phyloP scores from a whole-genome alignment of 2,888 invertebrate genomes.

The Salticus scenicus region DNA sequence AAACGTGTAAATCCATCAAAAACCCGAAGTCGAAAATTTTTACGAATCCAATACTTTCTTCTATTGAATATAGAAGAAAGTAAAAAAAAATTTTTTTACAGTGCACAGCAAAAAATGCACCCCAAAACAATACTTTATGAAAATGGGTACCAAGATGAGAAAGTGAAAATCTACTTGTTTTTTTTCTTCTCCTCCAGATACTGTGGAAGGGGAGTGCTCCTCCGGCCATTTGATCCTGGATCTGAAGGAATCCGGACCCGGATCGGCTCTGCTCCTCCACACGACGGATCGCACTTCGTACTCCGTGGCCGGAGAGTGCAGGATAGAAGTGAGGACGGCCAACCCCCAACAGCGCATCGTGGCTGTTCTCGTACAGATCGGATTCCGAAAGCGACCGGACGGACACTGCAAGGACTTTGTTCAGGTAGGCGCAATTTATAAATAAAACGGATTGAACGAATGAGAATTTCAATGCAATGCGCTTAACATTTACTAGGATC shows the following conservation, averaged over 20 bases:
- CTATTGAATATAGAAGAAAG: no score
- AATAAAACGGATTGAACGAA: no score
- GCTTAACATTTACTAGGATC: no score
- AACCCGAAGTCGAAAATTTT: no score
- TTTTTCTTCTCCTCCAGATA: slow-evolving; percentile 26
- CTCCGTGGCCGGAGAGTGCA: slow-evolving; percentile 13
- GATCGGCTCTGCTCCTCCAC: slow-evolving; percentile 16
- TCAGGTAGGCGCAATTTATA: neutral
- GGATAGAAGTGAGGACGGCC: neutral
- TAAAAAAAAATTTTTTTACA: no score
- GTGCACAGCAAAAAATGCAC: no score
- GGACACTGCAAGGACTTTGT: slow-evolving; percentile 39
- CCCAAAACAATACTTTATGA: no score
- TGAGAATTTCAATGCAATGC: no score
- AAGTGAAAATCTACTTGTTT: no score
- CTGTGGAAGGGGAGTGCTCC: slow-evolving; percentile 19
- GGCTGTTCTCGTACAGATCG: slow-evolving; percentile 28
- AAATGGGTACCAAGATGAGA: no score
- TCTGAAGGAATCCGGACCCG: neutral
- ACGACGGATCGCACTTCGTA: slow-evolving; percentile 25
- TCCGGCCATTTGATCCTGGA: neutral
- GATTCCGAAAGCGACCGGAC: slow-evolving; percentile 9
- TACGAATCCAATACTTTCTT: no score
- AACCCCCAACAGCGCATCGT: neutral
- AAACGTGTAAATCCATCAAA: no score